Base-by-base conservation (phyloP, 2,888 invertebrate genomes). In the Pocota personata region DNA sequence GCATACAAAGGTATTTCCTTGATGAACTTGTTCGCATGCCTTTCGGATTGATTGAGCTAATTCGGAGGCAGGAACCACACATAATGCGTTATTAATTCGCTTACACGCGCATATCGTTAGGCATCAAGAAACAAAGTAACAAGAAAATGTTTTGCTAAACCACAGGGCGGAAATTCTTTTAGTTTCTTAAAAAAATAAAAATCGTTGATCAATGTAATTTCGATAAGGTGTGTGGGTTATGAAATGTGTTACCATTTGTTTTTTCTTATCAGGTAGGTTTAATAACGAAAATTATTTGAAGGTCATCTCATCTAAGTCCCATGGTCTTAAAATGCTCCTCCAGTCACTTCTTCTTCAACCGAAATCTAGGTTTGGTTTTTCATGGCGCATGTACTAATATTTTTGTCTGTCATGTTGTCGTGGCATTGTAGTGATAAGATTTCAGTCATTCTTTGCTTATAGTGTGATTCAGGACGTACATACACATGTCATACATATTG, bases 11-110 rank as follows among this genome's bases (percentile, higher is more conserved):
- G 16, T 12, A 66, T 52, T 71, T 37, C 37, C 43, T 82, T 37
- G 50, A 50, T 82, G 77, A 77, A 71, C 77, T 77, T 77, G 71
- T 72, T 78, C 78, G 64, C 78, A 60, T 66, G 78, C 71, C 52
- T 66, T 80, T 66, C 32, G 50, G 16, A 78, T 78, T 66, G 64
- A 35, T 78, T 52, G 66, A 64, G 58, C 66, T 82, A 72, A 72
- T 72, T 77, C 82, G 82, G 82, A 82, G 77, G 77, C 66, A 82
- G 82, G 82, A 82, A 78, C 78, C 67, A 82, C 82, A 76, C 60
- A 43, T 75, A 75, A 60, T 75, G 75, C 66, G 67, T 75, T 80
- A 75, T 82, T 82, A 82, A 76, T 82, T 82, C 43, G 60, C 46
- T 82, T 62, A 69, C 82, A 69, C 67, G 75, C 76, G 80, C 80